A percentile compares a stretch with the other conserved stretches of the same genome.
Evolutionary conservation across 2,888 invertebrate genomes (phyloP).

Genomic region (Stomorhina lunata): DNA sequence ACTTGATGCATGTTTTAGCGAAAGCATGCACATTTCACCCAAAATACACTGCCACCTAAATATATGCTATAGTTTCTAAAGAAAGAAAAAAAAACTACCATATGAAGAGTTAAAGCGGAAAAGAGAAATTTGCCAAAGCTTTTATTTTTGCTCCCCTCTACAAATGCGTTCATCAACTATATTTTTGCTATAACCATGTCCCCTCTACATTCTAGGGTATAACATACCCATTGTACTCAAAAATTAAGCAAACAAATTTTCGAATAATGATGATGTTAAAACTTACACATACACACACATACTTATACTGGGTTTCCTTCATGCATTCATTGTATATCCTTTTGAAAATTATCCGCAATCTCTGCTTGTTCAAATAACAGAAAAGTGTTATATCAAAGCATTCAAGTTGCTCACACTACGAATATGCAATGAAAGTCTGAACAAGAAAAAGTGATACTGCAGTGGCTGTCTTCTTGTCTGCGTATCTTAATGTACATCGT

Average conservation of each 20-base stretch:
- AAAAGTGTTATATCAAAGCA: slow-evolving; percentile 24
- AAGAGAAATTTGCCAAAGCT: slow-evolving; percentile 3
- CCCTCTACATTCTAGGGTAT: background rate
- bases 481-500: slow-evolving; percentile 28
- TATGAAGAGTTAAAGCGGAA: background rate
- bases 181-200: no score
- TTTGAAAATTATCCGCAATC: slow-evolving; percentile 60
- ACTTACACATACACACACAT: background rate
- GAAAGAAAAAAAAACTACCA: background rate
- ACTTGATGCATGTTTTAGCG: slow-evolving; percentile 64
- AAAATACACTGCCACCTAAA: background rate
- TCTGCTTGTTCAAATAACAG: slow-evolving; percentile 39
- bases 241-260: slow-evolving; percentile 12
- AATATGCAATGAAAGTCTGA: slow-evolving; percentile 52
- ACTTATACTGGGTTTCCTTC: background rate
- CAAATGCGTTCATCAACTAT: no score
- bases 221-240: background rate
- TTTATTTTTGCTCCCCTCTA: background rate
- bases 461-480: slow-evolving; percentile 72
- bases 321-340: slow-evolving; percentile 29
- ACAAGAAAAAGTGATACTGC: slow-evolving; percentile 67
- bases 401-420: slow-evolving; percentile 2
- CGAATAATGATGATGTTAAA: slow-evolving; percentile 1
- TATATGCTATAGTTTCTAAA: slow-evolving; percentile 25
- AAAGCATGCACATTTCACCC: background rate